Evolutionary conservation across 2,113 vertebrate genomes (phyloP), one percentile per base, ranked within the genome.

Genomic region (Phaethon lepturus): DNA sequence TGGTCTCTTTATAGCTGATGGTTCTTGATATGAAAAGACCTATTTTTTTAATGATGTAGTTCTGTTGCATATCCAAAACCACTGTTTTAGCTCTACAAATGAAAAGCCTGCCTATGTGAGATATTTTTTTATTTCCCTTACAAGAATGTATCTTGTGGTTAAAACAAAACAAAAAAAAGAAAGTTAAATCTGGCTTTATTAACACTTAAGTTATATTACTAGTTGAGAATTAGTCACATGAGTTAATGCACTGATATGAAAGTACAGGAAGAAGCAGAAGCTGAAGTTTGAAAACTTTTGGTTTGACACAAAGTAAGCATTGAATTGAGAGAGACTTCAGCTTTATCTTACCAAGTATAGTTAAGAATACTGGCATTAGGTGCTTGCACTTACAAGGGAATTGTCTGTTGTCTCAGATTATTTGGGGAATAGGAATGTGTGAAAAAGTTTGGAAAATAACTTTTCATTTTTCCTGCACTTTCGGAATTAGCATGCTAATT

Each of bases 1-100:
- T 50, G 69, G 76, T 78, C 64, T 81, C 55, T 80, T 58, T 83
- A 53, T 58, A 81, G 38, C 59, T 96, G 72, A 52, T 91, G 80
- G 31, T 25, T 87, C 33, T 87, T 78, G 52, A 78, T 95, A 68
- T 24, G 26, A 78, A 89, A 38, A 94, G 86, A 78, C 47, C 31
- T 84, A 5, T 81, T 95, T 84, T 94, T 97, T 94, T 75, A 78
- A 71, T 91, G 42, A 75, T 84, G n/a, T 15, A 19, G 23, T 68
- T 96, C 44, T 49, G 29, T 44, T 87, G 25, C 33, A 13, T 80
- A 67, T 84, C 19, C 33, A 74, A 89, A 86, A 0, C 11, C 13
- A 52, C 58, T 76, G 33, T 58, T 95, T 76, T 44, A 55, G 35
- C 93, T 78, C 76, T 55, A 38, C n/a, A 87, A 77, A 73, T 86